Conservation (phyloP, 2,888 invertebrate genomes). For the Rhaphigaster nebulosa region DNA sequence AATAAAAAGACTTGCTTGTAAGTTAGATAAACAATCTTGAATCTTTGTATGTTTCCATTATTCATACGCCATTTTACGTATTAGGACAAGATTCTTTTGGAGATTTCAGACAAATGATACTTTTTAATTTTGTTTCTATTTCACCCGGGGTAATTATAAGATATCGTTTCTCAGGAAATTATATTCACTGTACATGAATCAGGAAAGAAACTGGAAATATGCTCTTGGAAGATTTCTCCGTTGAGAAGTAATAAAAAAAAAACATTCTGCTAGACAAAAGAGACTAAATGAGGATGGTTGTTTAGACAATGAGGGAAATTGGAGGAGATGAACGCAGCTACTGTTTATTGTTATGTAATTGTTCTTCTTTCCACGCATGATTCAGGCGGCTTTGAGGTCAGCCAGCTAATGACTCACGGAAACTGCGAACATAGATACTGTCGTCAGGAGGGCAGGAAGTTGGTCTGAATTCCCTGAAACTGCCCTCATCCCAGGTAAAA, state of each 20-base stretch:
- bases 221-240: background rate
- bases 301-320: slow-evolving; percentile 17
- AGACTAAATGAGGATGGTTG: background rate
- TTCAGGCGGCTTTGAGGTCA: background rate
- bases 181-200: background rate
- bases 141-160: background rate
- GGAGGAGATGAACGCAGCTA: background rate
- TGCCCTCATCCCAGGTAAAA: background rate
- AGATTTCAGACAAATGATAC: background rate
- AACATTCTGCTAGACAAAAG: background rate
- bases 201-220: background rate
- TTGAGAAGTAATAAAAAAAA: background rate
- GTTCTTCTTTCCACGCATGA: slow-evolving; percentile 20
- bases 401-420: background rate
- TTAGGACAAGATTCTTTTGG: background rate
- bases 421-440: background rate
- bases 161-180: background rate
- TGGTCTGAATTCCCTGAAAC: background rate
- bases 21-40: too few species aligned
- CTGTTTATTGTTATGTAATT: slow-evolving; percentile 13
- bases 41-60: too few species aligned
- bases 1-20: too few species aligned
- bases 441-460: background rate
- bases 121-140: background rate
- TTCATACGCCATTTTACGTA: background rate